A percentile compares a stretch with the other conserved stretches of the same genome.
Evolutionary conservation across 2,113 vertebrate species (phyloP).

Genomic region (Scomber colias): DNA sequence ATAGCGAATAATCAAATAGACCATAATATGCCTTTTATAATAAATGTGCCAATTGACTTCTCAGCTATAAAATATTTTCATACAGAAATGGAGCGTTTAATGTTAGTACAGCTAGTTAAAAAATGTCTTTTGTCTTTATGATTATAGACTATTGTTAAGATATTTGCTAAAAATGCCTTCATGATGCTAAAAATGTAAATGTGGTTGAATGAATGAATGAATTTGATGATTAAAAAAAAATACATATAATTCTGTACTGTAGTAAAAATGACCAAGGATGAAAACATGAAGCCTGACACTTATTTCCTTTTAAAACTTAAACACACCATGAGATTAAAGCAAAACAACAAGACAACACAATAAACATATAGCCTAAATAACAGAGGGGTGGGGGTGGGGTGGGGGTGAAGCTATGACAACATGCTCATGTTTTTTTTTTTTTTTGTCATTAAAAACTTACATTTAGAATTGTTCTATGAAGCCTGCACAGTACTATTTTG

Average conservation of each 20-base stretch:
- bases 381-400: no score
- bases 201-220: slow-evolving; percentile 20
- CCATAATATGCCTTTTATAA: slow-evolving; percentile 62
- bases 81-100: slow-evolving; percentile 62
- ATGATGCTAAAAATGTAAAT: slow-evolving; percentile 44
- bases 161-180: slow-evolving; percentile 58
- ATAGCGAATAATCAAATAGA: slow-evolving; percentile 29
- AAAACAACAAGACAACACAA: no score
- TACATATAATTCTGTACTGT: no score
- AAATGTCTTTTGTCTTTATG: slow-evolving; percentile 41
- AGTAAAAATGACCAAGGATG: no score
- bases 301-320: no score
- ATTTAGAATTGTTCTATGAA: slow-evolving; percentile 43
- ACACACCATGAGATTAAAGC: no score
- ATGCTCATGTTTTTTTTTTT: no score
- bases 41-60: slow-evolving; percentile 54
- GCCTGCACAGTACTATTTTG: slow-evolving; percentile 75
- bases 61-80: slow-evolving; percentile 73
- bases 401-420: no score
- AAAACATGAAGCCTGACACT: no score
- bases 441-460: no score
- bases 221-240: no score
- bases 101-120: slow-evolving; percentile 44
- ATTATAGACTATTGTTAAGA: slow-evolving; percentile 46
- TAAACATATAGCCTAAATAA: no score